Conservation (phyloP, 2,888 invertebrate species). For the Caenorhabditis auriculariae region DNA sequence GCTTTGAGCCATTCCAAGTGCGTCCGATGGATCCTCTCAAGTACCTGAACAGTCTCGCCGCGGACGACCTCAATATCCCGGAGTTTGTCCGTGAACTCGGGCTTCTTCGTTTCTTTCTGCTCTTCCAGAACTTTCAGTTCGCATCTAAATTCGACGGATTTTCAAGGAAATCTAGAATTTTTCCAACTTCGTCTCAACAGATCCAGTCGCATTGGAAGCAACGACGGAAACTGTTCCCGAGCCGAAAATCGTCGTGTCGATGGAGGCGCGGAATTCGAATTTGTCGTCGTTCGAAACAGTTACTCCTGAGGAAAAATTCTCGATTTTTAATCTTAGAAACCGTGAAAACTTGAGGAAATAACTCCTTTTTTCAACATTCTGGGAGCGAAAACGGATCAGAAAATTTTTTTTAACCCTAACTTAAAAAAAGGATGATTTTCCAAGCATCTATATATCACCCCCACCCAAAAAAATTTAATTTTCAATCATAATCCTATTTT, state of each 20-base stretch:
- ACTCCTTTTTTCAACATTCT: no score
- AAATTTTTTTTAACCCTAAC: no score
- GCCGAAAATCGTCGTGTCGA: conserved; percentile 37
- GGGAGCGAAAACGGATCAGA: background rate
- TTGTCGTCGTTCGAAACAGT: conserved; percentile 44
- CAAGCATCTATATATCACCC: background rate
- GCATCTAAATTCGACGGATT: conserved; percentile 6
- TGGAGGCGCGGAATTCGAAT: conserved; percentile 47
- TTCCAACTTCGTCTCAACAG: conserved; percentile 32
- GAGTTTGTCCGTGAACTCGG: conserved; percentile 81
- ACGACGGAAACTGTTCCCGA: conserved; percentile 28
- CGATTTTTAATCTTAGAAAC: background rate
- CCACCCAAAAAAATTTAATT: no score
- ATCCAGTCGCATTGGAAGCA: conserved; percentile 29
- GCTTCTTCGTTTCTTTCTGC: conserved; percentile 67
- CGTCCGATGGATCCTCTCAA: no score
- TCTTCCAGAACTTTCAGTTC: conserved; percentile 41
- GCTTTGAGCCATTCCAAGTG: no score
- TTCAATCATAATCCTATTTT: no score
- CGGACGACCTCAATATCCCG: conserved; percentile 77
- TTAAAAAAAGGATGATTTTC: background rate
- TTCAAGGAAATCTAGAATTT: background rate
- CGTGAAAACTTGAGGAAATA: background rate
- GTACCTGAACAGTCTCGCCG: conserved; percentile 45
- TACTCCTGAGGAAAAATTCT: conserved; percentile 26